Percentiles rank a stretch among this genome's conserved stretches.
Evolutionary conservation across 1,140 invertebrate species (phyloP).

Genomic region (Caenorhabditis inopinata): DNA sequence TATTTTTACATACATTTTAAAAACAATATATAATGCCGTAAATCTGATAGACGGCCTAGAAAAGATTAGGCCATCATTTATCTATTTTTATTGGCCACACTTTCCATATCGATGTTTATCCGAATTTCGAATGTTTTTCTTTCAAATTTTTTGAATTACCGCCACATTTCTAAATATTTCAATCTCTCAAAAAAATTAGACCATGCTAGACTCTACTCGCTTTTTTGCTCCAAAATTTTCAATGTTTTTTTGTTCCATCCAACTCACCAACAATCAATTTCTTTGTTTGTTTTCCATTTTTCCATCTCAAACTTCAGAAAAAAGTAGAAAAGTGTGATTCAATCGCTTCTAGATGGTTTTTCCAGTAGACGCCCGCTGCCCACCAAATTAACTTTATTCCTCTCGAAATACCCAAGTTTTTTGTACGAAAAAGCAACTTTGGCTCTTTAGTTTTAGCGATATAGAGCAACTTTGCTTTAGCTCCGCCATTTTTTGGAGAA

Average conservation of each 20-base stretch:
- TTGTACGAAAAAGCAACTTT: too few species aligned
- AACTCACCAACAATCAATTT: conserved; percentile 4
- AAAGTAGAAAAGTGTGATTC: neutral
- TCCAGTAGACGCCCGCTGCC: conserved; percentile 1
- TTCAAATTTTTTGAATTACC: neutral
- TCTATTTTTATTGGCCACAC: too few species aligned
- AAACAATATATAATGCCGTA: too few species aligned
- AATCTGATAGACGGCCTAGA: neutral
- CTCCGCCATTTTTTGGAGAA: neutral
- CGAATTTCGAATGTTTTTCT: too few species aligned
- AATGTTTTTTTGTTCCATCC: neutral
- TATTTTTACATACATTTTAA: too few species aligned
- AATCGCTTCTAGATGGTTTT: conserved; percentile 21
- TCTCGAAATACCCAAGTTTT: neutral
- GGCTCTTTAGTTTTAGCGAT: too few species aligned
- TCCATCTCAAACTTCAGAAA: neutral
- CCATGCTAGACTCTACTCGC: conserved; percentile 25
- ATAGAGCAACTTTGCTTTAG: neutral
- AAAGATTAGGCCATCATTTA: too few species aligned
- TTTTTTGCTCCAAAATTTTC: neutral
- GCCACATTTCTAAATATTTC: neutral
- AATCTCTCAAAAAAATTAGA: neutral
- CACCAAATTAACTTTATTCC: neutral
- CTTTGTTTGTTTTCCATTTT: too few species aligned
- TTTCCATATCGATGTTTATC: too few species aligned